Evolutionary conservation across 2,797 vertebrate genomes (phyloP).

Genomic region (Fringilla coelebs): DNA sequence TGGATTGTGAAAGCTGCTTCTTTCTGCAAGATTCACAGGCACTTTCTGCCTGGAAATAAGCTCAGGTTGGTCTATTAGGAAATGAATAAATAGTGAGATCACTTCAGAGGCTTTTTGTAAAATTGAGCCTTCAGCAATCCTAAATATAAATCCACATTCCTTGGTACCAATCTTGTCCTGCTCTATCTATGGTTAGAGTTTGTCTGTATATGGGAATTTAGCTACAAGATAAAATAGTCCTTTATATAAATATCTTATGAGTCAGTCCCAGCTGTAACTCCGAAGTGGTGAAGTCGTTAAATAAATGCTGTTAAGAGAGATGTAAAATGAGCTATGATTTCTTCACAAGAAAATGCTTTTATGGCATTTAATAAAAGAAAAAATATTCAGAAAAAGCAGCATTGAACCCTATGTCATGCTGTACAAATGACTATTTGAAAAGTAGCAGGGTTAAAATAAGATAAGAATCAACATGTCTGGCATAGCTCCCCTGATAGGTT

Average conservation of each 20-base stretch:
- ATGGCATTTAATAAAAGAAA: constrained; percentile 24
- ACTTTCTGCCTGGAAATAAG: not conserved
- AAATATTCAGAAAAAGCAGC: not conserved
- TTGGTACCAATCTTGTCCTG: constrained; percentile 38
- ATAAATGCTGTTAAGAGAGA: constrained; percentile 61
- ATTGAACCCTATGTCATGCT: not conserved
- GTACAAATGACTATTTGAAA: constrained; percentile 12
- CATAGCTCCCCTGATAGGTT: not conserved
- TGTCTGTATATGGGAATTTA: constrained; percentile 66
- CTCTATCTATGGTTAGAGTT: constrained; percentile 49
- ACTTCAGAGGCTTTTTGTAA: constrained; percentile 23
- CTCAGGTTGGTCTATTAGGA: constrained; percentile 39
- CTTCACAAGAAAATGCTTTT: constrained; percentile 62
- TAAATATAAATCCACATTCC: constrained; percentile 59
- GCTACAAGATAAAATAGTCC: constrained; percentile 62
- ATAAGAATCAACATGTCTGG: not conserved
- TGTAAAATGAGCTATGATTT: constrained; percentile 54
- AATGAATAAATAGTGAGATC: constrained; percentile 35
- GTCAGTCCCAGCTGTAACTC: constrained; percentile 68
- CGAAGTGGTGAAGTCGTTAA: constrained; percentile 56
- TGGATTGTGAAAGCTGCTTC: not conserved
- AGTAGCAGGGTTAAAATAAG: constrained; percentile 12
- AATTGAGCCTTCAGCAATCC: constrained; percentile 50
- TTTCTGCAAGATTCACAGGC: not conserved
- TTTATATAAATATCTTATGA: constrained; percentile 72